Evolutionary conservation across 1,140 invertebrate genomes (phyloP).

Genomic region (Apis dorsata): DNA sequence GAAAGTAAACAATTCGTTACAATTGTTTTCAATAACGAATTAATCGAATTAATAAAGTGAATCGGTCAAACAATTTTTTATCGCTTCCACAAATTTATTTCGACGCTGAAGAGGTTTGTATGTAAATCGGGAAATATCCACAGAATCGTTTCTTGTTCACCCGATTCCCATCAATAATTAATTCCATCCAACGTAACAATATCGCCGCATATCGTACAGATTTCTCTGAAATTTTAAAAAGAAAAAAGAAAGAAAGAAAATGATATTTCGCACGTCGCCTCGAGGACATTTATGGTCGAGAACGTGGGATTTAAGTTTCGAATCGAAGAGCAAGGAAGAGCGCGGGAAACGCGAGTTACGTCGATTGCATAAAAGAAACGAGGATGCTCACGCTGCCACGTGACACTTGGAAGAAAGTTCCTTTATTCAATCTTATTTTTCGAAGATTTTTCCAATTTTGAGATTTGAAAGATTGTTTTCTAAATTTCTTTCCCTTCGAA

Average conservation of each 20-base stretch:
- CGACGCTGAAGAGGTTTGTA: too few species aligned
- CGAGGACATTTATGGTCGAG: not conserved
- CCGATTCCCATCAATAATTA: not conserved
- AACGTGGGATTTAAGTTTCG: conserved; percentile 2
- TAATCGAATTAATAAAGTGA: too few species aligned
- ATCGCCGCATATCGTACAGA: not conserved
- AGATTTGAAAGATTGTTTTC: too few species aligned
- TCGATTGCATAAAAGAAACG: conserved; percentile 28
- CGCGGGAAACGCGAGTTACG: conserved; percentile 17
- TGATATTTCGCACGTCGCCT: not conserved
- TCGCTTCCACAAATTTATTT: too few species aligned
- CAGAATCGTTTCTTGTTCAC: not conserved
- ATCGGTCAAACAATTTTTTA: too few species aligned
- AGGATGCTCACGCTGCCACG: not conserved
- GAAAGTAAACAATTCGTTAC: too few species aligned
- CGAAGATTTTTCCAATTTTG: not conserved
- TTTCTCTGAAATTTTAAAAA: not conserved
- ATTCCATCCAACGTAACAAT: not conserved
- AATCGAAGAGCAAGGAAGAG: conserved; percentile 24
- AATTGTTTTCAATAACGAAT: too few species aligned
- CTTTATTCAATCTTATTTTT: not conserved
- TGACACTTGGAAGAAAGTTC: not conserved
- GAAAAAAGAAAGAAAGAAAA: not conserved
- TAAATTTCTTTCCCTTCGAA: too few species aligned
- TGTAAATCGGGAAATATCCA: not conserved